A percentile compares a stretch with the other conserved stretches of the same genome.
Conservation (phyloP, 1,140 invertebrate species). For the Drosophila repleta region DNA sequence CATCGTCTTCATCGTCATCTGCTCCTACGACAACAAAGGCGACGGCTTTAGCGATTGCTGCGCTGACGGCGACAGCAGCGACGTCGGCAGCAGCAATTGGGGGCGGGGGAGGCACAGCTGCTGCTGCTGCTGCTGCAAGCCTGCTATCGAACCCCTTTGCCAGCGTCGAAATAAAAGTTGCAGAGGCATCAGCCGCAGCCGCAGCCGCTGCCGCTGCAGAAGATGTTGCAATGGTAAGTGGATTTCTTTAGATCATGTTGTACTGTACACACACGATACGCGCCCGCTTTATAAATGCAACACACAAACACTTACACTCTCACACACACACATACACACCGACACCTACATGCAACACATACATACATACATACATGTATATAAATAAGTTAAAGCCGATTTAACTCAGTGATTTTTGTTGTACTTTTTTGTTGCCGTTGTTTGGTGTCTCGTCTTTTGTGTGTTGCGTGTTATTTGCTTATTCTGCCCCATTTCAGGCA, state of each 20-base stretch:
- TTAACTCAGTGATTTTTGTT: conserved; percentile 59
- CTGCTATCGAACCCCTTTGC: conserved; percentile 41
- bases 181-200: conserved; percentile 4
- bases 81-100: conserved; percentile 4
- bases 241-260: conserved; percentile 50
- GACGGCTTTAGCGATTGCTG: conserved; percentile 11
- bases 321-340: not conserved
- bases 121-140: too few species aligned
- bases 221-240: conserved; percentile 75
- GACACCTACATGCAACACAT: conserved; percentile 7
- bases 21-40: conserved; percentile 29
- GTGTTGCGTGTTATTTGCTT: conserved; percentile 69
- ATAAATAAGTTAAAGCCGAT: conserved; percentile 71
- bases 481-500: conserved; percentile 36
- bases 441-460: conserved; percentile 39
- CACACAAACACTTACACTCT: conserved; percentile 13
- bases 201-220: conserved; percentile 36
- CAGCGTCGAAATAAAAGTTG: conserved; percentile 29
- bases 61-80: conserved; percentile 5
- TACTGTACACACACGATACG: conserved; percentile 38
- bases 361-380: conserved; percentile 30
- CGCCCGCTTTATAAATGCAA: conserved; percentile 26
- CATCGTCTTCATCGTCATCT: conserved; percentile 34
- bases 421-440: too few species aligned
- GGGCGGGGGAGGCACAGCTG: conserved; percentile 30